A percentile compares a stretch with the other conserved stretches of the same genome.
These are phyloP conservation scores for Tretioscincus oriximinensis DNA, from an alignment of 2,113 vertebrate genomes.

Conservation along the genomic window DNA sequence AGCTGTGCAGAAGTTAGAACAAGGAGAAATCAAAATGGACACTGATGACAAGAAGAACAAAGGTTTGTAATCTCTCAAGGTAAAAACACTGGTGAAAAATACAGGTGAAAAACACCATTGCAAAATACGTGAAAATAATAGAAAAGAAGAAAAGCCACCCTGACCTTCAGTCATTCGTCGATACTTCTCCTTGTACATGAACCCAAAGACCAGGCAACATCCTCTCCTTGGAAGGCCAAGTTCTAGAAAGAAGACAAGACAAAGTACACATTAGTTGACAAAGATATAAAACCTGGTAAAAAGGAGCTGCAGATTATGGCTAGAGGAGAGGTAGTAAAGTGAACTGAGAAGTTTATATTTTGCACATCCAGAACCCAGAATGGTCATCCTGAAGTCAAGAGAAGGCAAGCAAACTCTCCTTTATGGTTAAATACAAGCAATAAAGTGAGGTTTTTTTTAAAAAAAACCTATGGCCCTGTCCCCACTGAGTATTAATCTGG, in stretches of 20 bases:
- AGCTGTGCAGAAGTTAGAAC: neutral
- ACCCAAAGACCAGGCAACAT: constrained; percentile 79
- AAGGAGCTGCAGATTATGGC: neutral
- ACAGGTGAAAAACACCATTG: too few relatives aligned
- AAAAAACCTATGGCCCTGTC: neutral
- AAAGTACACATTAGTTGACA: constrained; percentile 16
- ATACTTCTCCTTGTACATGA: constrained; percentile 83
- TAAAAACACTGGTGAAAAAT: too few relatives aligned
- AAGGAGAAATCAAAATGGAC: neutral
- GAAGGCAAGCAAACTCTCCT: neutral
- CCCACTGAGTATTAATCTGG: neutral
- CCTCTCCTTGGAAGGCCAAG: constrained; percentile 79
- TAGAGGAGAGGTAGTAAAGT: neutral
- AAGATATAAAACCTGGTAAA: neutral
- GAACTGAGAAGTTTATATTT: neutral
- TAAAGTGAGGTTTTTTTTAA: too few relatives aligned
- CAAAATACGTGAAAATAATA: too few relatives aligned
- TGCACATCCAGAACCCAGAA: neutral
- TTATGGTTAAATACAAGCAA: too few relatives aligned
- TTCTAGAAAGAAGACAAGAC: constrained; percentile 69
- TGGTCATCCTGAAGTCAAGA: neutral
- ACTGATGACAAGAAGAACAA: neutral
- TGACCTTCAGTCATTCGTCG: constrained; percentile 83
- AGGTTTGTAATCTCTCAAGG: neutral
- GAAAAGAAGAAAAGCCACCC: constrained; percentile 22